A percentile compares a stretch with the other conserved stretches of the same genome.
Evolutionary conservation across 2,888 invertebrate genomes (phyloP).

Genomic region (Holacanthella duospinosa): DNA sequence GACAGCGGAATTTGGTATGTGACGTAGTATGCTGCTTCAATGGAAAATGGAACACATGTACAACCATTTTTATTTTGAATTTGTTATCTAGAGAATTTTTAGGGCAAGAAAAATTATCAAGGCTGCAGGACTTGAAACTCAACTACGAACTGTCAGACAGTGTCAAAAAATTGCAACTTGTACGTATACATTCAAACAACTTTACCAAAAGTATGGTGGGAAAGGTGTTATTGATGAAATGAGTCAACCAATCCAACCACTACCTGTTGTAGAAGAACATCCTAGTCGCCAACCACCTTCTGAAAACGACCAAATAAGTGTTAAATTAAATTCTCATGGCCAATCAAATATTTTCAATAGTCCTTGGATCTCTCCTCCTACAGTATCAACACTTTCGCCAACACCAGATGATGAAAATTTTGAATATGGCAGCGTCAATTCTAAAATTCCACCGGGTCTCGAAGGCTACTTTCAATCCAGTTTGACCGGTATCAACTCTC

Average conservation of each 20-base stretch:
- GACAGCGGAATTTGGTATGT: too few relatives aligned
- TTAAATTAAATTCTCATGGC: neutral
- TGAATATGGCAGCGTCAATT: neutral
- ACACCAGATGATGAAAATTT: neutral
- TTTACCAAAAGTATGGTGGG: constrained; percentile 7
- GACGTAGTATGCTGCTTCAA: too few relatives aligned
- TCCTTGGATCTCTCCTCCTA: neutral
- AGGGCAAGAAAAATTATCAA: constrained; percentile 23
- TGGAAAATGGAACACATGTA: too few relatives aligned
- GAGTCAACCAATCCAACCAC: neutral
- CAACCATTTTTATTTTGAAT: too few relatives aligned
- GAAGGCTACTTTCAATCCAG: neutral
- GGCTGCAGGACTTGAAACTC: constrained; percentile 15
- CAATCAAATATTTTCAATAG: neutral
- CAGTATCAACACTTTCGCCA: neutral
- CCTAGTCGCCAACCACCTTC: neutral
- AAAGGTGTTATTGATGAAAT: constrained; percentile 1
- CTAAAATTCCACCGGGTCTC: neutral
- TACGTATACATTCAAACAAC: constrained; percentile 25
- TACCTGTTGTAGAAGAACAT: neutral
- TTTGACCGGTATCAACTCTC: neutral
- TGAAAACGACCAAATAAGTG: neutral
- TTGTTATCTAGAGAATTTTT: constrained; percentile 15
- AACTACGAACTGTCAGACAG: constrained; percentile 25
- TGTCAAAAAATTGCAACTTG: constrained; percentile 27